Evolutionary conservation across 2,113 vertebrate genomes (phyloP).

Genomic region (Ammodytes marinus): DNA sequence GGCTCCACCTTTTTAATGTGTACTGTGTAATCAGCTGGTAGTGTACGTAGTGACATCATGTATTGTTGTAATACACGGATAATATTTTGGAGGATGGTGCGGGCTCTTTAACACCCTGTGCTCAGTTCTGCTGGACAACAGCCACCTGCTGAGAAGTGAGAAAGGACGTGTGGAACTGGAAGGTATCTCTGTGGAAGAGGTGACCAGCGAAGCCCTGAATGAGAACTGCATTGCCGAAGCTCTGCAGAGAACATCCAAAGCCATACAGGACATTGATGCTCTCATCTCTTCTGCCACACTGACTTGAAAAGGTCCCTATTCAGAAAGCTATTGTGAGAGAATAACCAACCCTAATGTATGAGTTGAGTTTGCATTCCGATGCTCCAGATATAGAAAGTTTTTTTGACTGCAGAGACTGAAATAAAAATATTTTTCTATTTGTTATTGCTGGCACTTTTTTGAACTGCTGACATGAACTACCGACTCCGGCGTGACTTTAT

Average conservation of each 20-base stretch:
- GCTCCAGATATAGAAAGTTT: neutral
- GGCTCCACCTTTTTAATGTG: too few relatives aligned
- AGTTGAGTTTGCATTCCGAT: neutral
- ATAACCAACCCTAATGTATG: neutral
- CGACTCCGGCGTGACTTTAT: neutral
- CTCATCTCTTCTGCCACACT: conserved; percentile 59
- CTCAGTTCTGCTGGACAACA: conserved; percentile 81
- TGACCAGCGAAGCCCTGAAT: conserved; percentile 19
- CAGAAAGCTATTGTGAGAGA: neutral
- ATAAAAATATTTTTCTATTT: conserved; percentile 6
- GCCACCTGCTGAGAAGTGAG: conserved; percentile 33
- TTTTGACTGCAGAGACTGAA: neutral
- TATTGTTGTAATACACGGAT: neutral
- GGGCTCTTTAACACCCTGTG: conserved; percentile 61
- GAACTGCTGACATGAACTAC: too few relatives aligned
- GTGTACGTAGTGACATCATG: too few relatives aligned
- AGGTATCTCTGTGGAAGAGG: conserved; percentile 8
- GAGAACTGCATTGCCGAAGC: conserved; percentile 67
- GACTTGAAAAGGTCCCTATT: conserved; percentile 22
- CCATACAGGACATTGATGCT: conserved; percentile 80
- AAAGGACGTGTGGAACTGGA: conserved; percentile 10
- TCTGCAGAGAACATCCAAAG: conserved; percentile 77
- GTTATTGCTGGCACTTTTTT: neutral
- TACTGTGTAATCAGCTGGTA: neutral
- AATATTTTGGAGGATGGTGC: neutral